phyloP scores from a whole-genome alignment of 2,113 vertebrate genomes.

The Tragelaphus strepsiceros region DNA sequence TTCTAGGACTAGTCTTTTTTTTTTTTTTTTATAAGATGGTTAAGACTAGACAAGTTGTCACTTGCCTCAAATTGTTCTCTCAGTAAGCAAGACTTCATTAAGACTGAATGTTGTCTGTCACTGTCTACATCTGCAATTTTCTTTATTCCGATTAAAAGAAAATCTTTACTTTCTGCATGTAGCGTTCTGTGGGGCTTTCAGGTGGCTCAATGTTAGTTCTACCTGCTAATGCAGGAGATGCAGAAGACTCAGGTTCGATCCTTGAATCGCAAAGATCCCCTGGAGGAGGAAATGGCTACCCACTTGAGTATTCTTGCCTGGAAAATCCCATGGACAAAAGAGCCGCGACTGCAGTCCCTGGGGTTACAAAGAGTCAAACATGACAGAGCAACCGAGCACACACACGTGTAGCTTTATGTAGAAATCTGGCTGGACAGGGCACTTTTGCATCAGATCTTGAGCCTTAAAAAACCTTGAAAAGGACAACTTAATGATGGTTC shows the following conservation, averaged over 20 bases:
- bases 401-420: background rate
- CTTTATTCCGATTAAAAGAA: constrained; percentile 28
- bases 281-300: background rate
- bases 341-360: background rate
- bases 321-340: background rate
- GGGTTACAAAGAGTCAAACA: background rate
- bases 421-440: background rate
- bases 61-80: constrained; percentile 6
- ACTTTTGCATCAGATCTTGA: background rate
- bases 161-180: background rate
- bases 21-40: background rate
- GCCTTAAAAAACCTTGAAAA: background rate
- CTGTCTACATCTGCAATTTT: background rate
- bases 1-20: background rate
- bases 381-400: background rate
- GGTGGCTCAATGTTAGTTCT: background rate
- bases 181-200: background rate
- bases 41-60: background rate
- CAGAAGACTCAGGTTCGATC: background rate
- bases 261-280: background rate
- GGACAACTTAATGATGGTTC: background rate
- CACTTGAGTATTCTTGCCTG: background rate
- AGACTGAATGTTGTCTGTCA: background rate
- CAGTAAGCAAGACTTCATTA: background rate
- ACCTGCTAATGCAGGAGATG: background rate